Percentiles rank a stretch among this genome's conserved stretches.
phyloP scores from a whole-genome alignment of 2,113 vertebrate species.

The Hepsetus odoe region DNA sequence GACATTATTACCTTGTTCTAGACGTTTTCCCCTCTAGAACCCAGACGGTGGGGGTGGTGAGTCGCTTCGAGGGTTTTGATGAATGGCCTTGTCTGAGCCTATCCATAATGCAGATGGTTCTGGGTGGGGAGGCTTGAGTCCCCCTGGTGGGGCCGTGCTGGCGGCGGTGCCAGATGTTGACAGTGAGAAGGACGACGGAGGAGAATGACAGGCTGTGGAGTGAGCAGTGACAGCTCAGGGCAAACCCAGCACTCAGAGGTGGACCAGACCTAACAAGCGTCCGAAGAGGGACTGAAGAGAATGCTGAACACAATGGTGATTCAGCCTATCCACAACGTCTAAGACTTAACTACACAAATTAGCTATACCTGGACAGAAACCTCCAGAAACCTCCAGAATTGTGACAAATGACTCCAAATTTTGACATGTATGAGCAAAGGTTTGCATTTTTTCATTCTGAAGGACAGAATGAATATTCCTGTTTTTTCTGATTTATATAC shows the following conservation, averaged over 20 bases:
- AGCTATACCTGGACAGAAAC: neutral
- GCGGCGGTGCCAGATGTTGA: conserved; percentile 64
- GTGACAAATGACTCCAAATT: no score
- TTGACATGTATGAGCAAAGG: no score
- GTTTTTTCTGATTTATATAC: no score
- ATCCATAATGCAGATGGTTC: conserved; percentile 69
- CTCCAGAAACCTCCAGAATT: no score
- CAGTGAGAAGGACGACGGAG: conserved; percentile 56
- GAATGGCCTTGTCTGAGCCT: conserved; percentile 64
- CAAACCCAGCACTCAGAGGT: conserved; percentile 38
- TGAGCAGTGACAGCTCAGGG: conserved; percentile 54
- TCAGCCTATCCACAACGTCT: no score
- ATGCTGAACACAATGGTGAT: no score
- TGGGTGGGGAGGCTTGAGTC: conserved; percentile 60
- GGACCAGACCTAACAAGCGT: neutral
- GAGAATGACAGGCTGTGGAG: conserved; percentile 49
- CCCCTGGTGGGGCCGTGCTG: conserved; percentile 61
- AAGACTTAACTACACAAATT: no score
- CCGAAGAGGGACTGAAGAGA: neutral
- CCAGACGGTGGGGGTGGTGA: conserved; percentile 56
- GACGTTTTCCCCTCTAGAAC: conserved; percentile 57
- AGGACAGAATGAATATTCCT: no score
- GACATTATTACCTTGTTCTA: neutral
- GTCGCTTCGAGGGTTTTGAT: conserved; percentile 65
- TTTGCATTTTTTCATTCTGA: no score